phyloP scores from a whole-genome alignment of 1,140 invertebrate species.

The Penaeus japonicus region DNA sequence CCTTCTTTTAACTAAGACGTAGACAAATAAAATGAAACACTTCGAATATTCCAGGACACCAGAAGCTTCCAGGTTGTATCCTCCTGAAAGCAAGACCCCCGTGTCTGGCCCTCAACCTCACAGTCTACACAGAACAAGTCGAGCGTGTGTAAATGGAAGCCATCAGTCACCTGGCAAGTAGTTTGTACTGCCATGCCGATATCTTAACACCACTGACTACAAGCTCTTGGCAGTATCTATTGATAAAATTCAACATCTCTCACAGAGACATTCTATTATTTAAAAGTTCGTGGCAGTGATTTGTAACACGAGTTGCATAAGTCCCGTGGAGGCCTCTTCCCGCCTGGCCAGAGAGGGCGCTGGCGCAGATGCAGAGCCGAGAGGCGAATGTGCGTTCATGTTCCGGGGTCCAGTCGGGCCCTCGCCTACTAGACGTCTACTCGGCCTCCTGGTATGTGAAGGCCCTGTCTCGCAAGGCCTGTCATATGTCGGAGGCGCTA shows the following conservation, averaged over 20 bases:
- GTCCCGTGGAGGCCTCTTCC: constrained; percentile 41
- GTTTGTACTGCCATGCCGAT: constrained; percentile 38
- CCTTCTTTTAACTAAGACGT: background rate
- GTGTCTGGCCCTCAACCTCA: constrained; percentile 41
- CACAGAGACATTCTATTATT: constrained; percentile 41
- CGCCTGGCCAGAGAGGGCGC: constrained; percentile 21
- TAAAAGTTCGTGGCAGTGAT: constrained; percentile 55
- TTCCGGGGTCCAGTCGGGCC: background rate
- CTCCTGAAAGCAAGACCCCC: background rate
- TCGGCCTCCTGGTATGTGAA: no score
- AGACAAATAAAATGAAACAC: background rate
- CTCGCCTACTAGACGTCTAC: background rate
- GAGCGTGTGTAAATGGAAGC: constrained; percentile 49
- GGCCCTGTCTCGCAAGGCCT: no score
- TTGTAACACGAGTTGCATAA: constrained; percentile 56
- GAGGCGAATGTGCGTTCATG: background rate
- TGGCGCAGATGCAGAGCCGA: background rate
- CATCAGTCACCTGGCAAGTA: constrained; percentile 46
- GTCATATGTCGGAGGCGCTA: no score
- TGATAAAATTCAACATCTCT: constrained; percentile 47
- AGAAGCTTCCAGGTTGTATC: background rate
- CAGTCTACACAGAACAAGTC: constrained; percentile 43
- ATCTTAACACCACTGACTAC: constrained; percentile 51
- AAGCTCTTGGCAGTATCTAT: constrained; percentile 56
- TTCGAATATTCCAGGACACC: background rate